phyloP scores from a whole-genome alignment of 92 coral and sea anemone genomes.

The Epizoanthus ramosus region DNA sequence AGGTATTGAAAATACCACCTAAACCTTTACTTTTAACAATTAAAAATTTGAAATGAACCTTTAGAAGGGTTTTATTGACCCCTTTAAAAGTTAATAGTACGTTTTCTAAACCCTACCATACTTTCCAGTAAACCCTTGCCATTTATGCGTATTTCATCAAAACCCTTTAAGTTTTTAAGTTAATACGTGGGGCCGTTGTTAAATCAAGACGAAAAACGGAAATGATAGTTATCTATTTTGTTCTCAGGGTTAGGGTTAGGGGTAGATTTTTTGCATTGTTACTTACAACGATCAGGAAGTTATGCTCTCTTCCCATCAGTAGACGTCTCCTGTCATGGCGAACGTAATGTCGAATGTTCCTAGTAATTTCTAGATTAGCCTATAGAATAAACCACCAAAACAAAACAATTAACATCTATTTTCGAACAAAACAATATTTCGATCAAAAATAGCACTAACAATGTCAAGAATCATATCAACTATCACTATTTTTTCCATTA shows the following conservation, averaged over 20 bases:
- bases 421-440: conserved; percentile 22
- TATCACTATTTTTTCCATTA: conserved; percentile 20
- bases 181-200: conserved; percentile 25
- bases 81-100: conserved; percentile 9
- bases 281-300: conserved; percentile 26
- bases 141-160: conserved; percentile 25
- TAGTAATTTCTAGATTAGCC: conserved; percentile 24
- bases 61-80: conserved; percentile 6
- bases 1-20: too few relatives aligned
- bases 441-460: neutral
- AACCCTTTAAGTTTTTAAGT: conserved; percentile 29
- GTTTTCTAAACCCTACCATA: conserved; percentile 1
- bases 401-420: conserved; percentile 29
- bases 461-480: neutral
- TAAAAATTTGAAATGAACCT: neutral
- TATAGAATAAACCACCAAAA: conserved; percentile 10
- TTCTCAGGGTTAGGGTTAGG: conserved; percentile 29
- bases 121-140: conserved; percentile 22
- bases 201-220: conserved; percentile 12
- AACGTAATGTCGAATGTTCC: conserved; percentile 25
- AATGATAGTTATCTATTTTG: conserved; percentile 21
- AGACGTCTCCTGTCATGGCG: conserved; percentile 16
- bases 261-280: neutral
- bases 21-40: too few relatives aligned
- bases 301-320: conserved; percentile 30